These are phyloP conservation scores for Cactoblastis cactorum DNA, from an alignment of 2,888 invertebrate species.

Conservation along the genomic window DNA sequence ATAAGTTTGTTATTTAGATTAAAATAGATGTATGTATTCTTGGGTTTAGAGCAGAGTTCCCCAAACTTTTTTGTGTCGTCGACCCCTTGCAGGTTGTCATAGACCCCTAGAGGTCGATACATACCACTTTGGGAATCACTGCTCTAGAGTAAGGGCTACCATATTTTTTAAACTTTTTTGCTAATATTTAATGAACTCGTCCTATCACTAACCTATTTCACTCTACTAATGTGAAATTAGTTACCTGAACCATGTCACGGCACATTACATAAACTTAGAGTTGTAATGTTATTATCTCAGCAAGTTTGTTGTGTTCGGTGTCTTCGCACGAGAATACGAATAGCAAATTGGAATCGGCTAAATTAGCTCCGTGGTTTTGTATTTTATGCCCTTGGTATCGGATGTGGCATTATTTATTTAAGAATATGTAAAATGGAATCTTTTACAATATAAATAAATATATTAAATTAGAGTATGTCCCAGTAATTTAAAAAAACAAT, in stretches of 20 bases:
- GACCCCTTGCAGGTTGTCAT: no score
- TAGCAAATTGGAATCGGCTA: slow-evolving; percentile 1
- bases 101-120: no score
- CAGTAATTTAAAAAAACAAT: no score
- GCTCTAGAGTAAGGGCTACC: no score
- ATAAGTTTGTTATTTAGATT: no score
- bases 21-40: no score
- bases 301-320: slow-evolving; percentile 10
- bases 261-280: slow-evolving; percentile 12
- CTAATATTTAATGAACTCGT: not conserved
- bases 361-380: not conserved
- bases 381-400: not conserved
- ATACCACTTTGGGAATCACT: no score
- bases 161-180: not conserved
- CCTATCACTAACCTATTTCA: not conserved
- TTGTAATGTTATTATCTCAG: slow-evolving; percentile 9
- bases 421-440: not conserved
- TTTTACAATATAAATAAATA: no score
- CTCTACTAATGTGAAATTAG: not conserved
- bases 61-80: no score
- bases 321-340: slow-evolving; percentile 3
- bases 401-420: not conserved
- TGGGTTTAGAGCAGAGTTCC: no score
- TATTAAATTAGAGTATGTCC: no score
- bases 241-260: slow-evolving; percentile 9